phyloP scores from a whole-genome alignment of 2,888 invertebrate genomes.

The Drosophila barbarae region DNA sequence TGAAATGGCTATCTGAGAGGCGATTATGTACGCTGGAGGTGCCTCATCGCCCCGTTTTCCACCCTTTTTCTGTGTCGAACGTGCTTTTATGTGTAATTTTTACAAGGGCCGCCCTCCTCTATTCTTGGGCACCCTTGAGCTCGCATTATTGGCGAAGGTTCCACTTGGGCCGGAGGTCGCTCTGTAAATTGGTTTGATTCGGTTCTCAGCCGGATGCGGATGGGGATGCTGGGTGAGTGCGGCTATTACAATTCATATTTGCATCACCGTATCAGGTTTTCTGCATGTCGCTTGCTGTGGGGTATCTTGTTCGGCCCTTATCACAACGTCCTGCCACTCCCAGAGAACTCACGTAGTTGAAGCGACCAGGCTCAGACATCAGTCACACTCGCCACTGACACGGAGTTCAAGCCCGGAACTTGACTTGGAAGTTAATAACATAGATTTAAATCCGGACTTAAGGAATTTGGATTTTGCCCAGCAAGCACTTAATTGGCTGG shows the following conservation, averaged over 20 bases:
- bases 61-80: constrained; percentile 25
- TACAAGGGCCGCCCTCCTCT: constrained; percentile 10
- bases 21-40: neutral
- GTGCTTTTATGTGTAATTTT: constrained; percentile 27
- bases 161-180: constrained; percentile 30
- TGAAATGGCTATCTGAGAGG: constrained; percentile 19
- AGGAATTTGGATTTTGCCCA: neutral
- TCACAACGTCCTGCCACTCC: neutral
- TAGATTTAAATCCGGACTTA: constrained; percentile 4
- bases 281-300: neutral
- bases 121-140: constrained; percentile 28
- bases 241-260: neutral
- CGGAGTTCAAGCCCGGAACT: neutral
- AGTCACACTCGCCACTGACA: constrained; percentile 14
- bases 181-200: constrained; percentile 12
- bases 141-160: constrained; percentile 27
- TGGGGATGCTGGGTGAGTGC: constrained; percentile 3
- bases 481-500: neutral
- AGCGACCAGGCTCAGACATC: constrained; percentile 28
- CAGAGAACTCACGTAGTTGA: constrained; percentile 20
- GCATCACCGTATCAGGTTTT: neutral
- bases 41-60: constrained; percentile 1
- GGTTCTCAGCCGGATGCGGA: constrained; percentile 5
- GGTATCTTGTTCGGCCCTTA: neutral
- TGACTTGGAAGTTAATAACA: neutral